Percentiles rank a stretch among this genome's conserved stretches.
Conservation (phyloP, 2,797 vertebrate species). For the Coendou prehensilis region DNA sequence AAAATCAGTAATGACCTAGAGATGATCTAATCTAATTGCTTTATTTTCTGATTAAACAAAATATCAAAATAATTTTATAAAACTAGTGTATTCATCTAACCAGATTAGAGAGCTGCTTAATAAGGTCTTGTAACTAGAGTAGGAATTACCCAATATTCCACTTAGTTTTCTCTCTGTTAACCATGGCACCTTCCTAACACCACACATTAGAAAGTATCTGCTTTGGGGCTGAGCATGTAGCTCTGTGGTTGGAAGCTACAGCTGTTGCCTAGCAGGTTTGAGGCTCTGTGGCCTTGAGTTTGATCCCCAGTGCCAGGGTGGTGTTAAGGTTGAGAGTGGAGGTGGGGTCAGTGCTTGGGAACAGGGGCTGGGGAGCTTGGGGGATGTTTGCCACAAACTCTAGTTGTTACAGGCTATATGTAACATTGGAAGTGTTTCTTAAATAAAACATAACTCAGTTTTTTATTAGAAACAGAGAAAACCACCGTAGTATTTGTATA, state of each 20-base stretch:
- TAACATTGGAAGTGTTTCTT: not conserved
- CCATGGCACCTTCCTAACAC: not conserved
- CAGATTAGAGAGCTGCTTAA: not conserved
- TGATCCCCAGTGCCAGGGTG: not conserved
- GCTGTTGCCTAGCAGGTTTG: not conserved
- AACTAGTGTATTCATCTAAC: not conserved
- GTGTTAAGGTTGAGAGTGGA: not conserved
- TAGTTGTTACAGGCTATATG: not conserved
- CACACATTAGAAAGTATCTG: not conserved
- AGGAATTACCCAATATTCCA: not conserved
- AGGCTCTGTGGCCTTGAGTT: no score
- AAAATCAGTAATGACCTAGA: conserved; percentile 42
- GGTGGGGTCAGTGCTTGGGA: not conserved
- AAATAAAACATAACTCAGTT: not conserved
- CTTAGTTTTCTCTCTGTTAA: not conserved
- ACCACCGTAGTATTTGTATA: not conserved
- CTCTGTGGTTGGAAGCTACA: not conserved
- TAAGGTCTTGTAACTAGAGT: not conserved
- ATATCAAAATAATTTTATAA: not conserved
- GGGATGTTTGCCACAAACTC: not conserved
- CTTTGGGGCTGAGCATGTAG: not conserved
- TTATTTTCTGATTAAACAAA: not conserved
- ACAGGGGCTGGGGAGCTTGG: accelerated
- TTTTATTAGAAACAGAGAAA: not conserved
- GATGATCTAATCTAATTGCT: not conserved